Evolutionary conservation across 2,888 invertebrate species (phyloP), one percentile per base, ranked within the genome.

Genomic region (Thymelicus lineola): DNA sequence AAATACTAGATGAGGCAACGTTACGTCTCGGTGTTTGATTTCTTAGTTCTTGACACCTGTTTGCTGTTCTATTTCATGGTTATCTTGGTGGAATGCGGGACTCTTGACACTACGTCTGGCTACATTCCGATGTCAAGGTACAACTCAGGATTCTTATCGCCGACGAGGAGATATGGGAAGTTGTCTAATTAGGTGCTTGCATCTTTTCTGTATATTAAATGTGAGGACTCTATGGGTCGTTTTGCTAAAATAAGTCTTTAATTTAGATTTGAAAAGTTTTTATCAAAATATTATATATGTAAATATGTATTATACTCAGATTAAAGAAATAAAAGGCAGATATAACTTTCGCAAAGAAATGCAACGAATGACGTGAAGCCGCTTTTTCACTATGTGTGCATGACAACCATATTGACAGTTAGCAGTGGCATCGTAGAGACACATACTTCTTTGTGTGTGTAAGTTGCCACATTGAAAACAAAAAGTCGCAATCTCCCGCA

Each of bases 1-100:
- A 87, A 86, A 88, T 87, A 87, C 76, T 80, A 61, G 77, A 75
- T 28, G 74, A 77, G 80, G 81, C 84, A 84, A 88, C 85, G 42
- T 42, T 3, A 28, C 3, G 85, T 78, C 81, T 75, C 74, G 77
- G 76, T 83, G 82, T 86, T 83, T 84, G 81, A 78, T 77, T 79
- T 77, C 77, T 46, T 15, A 57, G 15, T 42, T 79, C 67, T 55
- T 45, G 45, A 71, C 76, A 74, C 70, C 73, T 73, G 70, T 68
- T 57, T 66, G 71, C 71, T 71, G 71, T 74, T 42, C 50, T 65
- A 50, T 72, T 55, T 72, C 61, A 63, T 72, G 63, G 82, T 86
- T 89, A 88, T 89, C 89, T 83, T 62, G 2, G 10, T 45, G 87
- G 85, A 86, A 89, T 87, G 86, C 78, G 74, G 78, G 72, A 70